A percentile compares a stretch with the other conserved stretches of the same genome.
phyloP scores from a whole-genome alignment of 2,113 vertebrate genomes.

The Planiliza haematocheilus region DNA sequence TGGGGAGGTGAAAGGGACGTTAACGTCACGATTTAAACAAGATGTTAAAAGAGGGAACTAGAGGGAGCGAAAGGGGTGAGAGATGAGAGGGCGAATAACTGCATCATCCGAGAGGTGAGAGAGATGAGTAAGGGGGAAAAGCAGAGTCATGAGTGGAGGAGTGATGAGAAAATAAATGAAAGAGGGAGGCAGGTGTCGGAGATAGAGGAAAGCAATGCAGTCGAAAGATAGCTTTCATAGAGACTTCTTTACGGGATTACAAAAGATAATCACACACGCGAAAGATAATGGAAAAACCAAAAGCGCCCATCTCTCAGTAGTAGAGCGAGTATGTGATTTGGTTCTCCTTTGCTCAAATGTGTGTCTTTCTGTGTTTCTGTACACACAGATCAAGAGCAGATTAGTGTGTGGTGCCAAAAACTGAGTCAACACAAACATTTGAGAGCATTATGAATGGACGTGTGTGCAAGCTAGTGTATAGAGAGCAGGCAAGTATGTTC shows the following conservation, averaged over 20 bases:
- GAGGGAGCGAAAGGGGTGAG: conserved; percentile 13
- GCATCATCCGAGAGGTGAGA: conserved; percentile 30
- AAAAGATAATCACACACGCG: no score
- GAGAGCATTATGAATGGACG: conserved; percentile 23
- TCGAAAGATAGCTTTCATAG: not conserved
- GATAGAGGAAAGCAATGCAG: not conserved
- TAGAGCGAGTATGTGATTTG: not conserved
- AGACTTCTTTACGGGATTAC: not conserved
- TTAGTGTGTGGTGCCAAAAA: conserved; percentile 18
- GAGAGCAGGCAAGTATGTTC: not conserved
- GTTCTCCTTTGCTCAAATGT: conserved; percentile 25
- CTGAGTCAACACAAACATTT: conserved; percentile 61
- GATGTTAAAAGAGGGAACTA: conserved; percentile 37
- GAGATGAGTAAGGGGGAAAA: conserved; percentile 10
- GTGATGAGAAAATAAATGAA: not conserved
- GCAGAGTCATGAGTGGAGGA: not conserved
- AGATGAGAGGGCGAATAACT: conserved; percentile 16
- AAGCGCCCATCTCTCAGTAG: not conserved
- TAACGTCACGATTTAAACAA: conserved; percentile 56
- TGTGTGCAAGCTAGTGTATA: not conserved
- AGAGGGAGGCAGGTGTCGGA: conserved; percentile 6
- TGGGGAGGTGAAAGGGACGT: conserved; percentile 48
- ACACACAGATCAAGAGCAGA: conserved; percentile 52
- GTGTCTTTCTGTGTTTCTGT: conserved; percentile 27
- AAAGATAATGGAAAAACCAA: not conserved